A percentile compares a stretch with the other conserved stretches of the same genome.
Conservation (phyloP, 2,797 vertebrate genomes). For the Sus cebifrons region DNA sequence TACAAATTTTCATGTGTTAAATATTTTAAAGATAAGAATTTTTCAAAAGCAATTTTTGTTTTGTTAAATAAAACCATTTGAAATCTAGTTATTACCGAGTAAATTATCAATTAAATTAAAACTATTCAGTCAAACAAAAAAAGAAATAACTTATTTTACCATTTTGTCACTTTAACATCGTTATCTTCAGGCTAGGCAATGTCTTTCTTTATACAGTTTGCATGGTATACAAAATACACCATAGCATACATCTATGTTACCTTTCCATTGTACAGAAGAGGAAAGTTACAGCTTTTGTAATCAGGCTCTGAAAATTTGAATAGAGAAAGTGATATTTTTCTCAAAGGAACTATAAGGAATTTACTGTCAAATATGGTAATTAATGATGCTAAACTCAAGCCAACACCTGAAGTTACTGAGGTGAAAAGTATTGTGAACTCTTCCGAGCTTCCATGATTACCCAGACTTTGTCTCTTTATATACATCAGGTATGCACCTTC, state of each 20-base stretch:
- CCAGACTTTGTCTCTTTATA: not conserved
- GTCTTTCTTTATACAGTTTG: not conserved
- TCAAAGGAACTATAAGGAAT: slow-evolving; percentile 55
- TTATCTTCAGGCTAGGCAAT: not conserved
- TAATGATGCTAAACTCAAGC: slow-evolving; percentile 59
- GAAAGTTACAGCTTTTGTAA: not conserved
- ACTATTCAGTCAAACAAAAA: not conserved
- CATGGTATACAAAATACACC: not conserved
- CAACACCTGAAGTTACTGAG: not conserved
- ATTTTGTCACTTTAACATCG: not conserved
- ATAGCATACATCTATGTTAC: not conserved
- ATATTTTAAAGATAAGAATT: not conserved
- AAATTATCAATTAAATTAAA: slow-evolving; percentile 31
- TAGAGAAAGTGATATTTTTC: slow-evolving; percentile 42
- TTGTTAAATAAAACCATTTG: slow-evolving; percentile 21
- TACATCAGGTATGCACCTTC: not conserved
- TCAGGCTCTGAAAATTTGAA: slow-evolving; percentile 4
- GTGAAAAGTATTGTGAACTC: slow-evolving; percentile 27
- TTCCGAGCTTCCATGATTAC: not conserved
- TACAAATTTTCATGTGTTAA: not conserved
- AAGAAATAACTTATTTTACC: not conserved
- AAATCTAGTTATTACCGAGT: not conserved
- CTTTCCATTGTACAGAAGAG: not conserved
- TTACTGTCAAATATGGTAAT: slow-evolving; percentile 59
- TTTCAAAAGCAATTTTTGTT: slow-evolving; percentile 48